Base-by-base conservation (phyloP, 1,140 invertebrate genomes). In the Camponotus floridanus region DNA sequence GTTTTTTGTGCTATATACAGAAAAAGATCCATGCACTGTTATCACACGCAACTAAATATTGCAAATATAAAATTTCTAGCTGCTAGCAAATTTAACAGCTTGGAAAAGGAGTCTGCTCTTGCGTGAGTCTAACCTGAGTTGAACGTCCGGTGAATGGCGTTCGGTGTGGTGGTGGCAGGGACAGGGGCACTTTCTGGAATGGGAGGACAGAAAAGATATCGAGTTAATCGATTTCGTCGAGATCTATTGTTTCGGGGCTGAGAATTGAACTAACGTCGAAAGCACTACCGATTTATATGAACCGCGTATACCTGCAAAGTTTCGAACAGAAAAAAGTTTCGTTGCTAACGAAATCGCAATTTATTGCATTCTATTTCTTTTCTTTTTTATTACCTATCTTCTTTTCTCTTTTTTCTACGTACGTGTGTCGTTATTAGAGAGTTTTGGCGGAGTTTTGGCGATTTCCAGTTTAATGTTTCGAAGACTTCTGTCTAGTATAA, bases 111-210 rank as follows among this genome's bases (percentile, higher is more conserved):
- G 59, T 91, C 88, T 89, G 89, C 88, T 92, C 76, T 91, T 91
- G 91, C 92, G 91, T 91, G 86, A 92, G 91, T 94, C 93, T 94
- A 94, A 94, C 93, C 93, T 94, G 93, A 93, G 87, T 91, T 92
- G 91, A 93, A 93, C 86, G 91, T 94, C 92, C 93, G 92, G 79
- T 88, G 92, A 91, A 93, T 92, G 88, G 92, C 91, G 90, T 93
- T 92, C 89, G 93, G 88, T 90, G 92, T 93, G 90, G 91, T 91
- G 90, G 89, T 92, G 90, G 89, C 93, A 79, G 91, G 92, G 92
- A 93, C 93, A 92, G 90, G 91, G 91, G 91, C 92, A 92, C 91
- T 93, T 91, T 92, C 93, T 94, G 93, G 90, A 93, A 92, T 74
- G 90, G 91, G 91, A 93, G 87, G 89, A 92, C 87, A 92, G 87